These are phyloP conservation scores for Pyralis farinalis DNA, from an alignment of 2,888 invertebrate species.

Conservation along the genomic window DNA sequence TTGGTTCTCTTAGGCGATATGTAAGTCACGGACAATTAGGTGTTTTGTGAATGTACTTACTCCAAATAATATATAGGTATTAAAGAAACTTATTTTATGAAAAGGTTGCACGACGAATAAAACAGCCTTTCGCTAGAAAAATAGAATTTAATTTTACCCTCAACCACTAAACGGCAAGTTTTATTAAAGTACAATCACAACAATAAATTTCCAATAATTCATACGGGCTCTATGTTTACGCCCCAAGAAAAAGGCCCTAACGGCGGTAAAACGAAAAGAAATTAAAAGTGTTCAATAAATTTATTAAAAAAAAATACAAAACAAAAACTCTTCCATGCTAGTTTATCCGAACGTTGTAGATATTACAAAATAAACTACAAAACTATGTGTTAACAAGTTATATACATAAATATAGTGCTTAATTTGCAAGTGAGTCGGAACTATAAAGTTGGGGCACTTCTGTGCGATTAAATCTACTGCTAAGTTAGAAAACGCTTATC, in stretches of 20 bases:
- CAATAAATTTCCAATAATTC: constrained; percentile 42
- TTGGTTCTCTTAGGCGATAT: no score
- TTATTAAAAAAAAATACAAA: constrained; percentile 72
- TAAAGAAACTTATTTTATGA: no score
- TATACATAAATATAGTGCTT: constrained; percentile 48
- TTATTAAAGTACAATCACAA: constrained; percentile 60
- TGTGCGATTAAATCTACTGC: constrained; percentile 18
- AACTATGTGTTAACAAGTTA: constrained; percentile 61
- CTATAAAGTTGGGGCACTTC: constrained; percentile 27
- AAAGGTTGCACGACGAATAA: constrained; percentile 25
- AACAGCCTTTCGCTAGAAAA: constrained; percentile 55
- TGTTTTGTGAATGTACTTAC: no score
- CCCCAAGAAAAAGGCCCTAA: constrained; percentile 1
- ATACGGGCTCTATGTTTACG: neutral
- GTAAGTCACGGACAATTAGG: no score
- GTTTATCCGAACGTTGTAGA: constrained; percentile 54
- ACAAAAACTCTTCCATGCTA: constrained; percentile 64
- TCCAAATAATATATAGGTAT: no score
- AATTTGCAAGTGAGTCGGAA: constrained; percentile 36
- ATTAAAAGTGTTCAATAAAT: constrained; percentile 66
- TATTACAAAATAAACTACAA: constrained; percentile 56
- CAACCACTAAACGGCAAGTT: constrained; percentile 48
- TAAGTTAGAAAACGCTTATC: constrained; percentile 34
- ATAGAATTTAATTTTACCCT: constrained; percentile 68
- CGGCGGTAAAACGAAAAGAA: constrained; percentile 29